phyloP scores from a whole-genome alignment of 2,797 vertebrate species.

The Anguilla megastoma region DNA sequence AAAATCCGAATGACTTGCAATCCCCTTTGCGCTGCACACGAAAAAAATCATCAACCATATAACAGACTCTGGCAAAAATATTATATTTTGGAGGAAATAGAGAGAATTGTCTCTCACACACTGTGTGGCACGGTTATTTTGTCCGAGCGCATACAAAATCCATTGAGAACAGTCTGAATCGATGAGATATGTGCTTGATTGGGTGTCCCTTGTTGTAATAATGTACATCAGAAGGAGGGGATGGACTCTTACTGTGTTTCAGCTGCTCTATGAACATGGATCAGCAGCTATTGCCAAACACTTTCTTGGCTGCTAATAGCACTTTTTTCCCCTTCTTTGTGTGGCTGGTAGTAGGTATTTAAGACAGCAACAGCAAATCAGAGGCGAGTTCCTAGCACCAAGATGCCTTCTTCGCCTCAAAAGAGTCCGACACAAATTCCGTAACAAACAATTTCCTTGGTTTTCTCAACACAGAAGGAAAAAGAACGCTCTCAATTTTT shows the following conservation, averaged over 20 bases:
- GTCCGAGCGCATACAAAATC: slow-evolving; percentile 71
- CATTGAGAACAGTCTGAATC: slow-evolving; percentile 75
- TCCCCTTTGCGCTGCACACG: slow-evolving; percentile 38
- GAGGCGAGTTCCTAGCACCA: slow-evolving; percentile 61
- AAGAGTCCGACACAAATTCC: slow-evolving; percentile 62
- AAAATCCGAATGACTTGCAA: slow-evolving; percentile 54
- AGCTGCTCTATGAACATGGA: slow-evolving; percentile 76
- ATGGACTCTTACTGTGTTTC: slow-evolving; percentile 70
- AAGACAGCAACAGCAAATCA: slow-evolving; percentile 68
- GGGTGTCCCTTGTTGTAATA: slow-evolving; percentile 88
- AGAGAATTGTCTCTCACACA: slow-evolving; percentile 66
- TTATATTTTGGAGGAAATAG: slow-evolving; percentile 54
- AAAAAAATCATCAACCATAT: slow-evolving; percentile 51
- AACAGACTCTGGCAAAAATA: slow-evolving; percentile 37
- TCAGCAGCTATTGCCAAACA: slow-evolving; percentile 73
- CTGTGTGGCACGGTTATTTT: slow-evolving; percentile 68
- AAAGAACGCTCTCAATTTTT: slow-evolving; percentile 62
- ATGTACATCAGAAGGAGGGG: slow-evolving; percentile 79
- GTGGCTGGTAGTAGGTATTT: slow-evolving; percentile 72
- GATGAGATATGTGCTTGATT: slow-evolving; percentile 94
- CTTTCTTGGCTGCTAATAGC: slow-evolving; percentile 72
- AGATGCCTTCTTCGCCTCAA: slow-evolving; percentile 53
- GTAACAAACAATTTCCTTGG: slow-evolving; percentile 58
- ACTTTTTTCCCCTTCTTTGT: slow-evolving; percentile 64
- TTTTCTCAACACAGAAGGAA: slow-evolving; percentile 63